phyloP scores from a whole-genome alignment of 1,140 invertebrate genomes.

The Dreissena rostriformis region DNA sequence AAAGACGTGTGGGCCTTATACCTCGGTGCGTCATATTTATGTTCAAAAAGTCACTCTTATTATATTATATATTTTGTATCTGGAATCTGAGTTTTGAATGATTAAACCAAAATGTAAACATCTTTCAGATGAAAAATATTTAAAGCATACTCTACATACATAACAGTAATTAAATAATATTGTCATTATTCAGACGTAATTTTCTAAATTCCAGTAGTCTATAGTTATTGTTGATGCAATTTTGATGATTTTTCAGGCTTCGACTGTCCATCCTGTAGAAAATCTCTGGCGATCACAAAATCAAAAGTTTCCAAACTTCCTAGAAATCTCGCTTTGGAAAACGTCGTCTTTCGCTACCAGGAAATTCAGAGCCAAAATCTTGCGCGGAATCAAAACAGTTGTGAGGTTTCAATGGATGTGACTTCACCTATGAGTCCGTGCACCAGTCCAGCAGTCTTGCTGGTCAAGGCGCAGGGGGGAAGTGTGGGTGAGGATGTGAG shows the following conservation, averaged over 20 bases:
- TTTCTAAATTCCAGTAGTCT: too few species aligned
- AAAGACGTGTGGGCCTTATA: too few species aligned
- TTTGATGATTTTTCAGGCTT: constrained; percentile 60
- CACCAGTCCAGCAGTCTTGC: constrained; percentile 22
- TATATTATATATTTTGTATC: too few species aligned
- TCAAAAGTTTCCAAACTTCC: constrained; percentile 83
- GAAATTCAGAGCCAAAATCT: constrained; percentile 73
- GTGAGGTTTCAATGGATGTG: constrained; percentile 55
- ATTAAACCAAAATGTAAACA: too few species aligned
- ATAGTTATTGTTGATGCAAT: too few species aligned
- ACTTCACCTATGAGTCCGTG: constrained; percentile 20
- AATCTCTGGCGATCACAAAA: constrained; percentile 58
- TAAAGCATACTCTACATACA: too few species aligned
- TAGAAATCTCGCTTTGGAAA: constrained; percentile 95
- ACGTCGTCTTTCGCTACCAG: constrained; percentile 94
- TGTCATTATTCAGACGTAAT: too few species aligned
- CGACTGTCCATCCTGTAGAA: constrained; percentile 76
- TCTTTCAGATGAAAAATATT: too few species aligned
- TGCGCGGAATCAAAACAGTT: constrained; percentile 60
- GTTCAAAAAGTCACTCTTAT: too few species aligned
- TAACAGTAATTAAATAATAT: too few species aligned
- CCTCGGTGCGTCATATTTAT: too few species aligned
- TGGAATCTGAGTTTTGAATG: too few species aligned
- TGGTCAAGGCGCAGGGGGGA: constrained; percentile 45
- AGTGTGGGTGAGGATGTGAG: constrained; percentile 62